Conservation (phyloP, 2,888 invertebrate genomes). For the Gibbula magus region DNA sequence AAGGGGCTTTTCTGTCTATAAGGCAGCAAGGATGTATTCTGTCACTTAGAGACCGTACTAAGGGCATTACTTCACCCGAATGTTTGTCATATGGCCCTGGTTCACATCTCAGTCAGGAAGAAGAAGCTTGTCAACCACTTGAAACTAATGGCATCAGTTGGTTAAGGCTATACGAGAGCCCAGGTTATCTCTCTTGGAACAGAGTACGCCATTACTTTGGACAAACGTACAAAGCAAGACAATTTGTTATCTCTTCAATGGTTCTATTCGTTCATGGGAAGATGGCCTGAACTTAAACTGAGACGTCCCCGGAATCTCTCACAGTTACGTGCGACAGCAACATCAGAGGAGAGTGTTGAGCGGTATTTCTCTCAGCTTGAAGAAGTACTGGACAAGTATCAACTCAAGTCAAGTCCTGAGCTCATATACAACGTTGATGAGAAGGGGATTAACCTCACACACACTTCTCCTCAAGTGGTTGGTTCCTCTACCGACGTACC, state of each 20-base stretch:
- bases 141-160: background rate
- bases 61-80: too few species aligned
- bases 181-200: background rate
- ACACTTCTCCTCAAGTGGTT: background rate
- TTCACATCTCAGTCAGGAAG: background rate
- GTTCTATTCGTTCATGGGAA: background rate
- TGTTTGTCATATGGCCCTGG: too few species aligned
- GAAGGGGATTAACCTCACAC: background rate
- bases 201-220: background rate
- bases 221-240: too few species aligned
- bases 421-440: background rate
- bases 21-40: background rate
- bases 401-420: background rate
- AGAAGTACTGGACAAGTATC: background rate
- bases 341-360: background rate
- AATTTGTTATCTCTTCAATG: too few species aligned
- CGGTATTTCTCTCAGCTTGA: background rate
- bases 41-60: background rate
- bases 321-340: background rate
- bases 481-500: background rate
- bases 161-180: background rate
- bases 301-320: background rate
- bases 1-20: background rate
- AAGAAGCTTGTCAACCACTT: background rate
- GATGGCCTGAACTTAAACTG: background rate